Evolutionary conservation across 2,797 vertebrate species (phyloP), one percentile per base, ranked within the genome.

Genomic region (Ptychadena robeensis): DNA sequence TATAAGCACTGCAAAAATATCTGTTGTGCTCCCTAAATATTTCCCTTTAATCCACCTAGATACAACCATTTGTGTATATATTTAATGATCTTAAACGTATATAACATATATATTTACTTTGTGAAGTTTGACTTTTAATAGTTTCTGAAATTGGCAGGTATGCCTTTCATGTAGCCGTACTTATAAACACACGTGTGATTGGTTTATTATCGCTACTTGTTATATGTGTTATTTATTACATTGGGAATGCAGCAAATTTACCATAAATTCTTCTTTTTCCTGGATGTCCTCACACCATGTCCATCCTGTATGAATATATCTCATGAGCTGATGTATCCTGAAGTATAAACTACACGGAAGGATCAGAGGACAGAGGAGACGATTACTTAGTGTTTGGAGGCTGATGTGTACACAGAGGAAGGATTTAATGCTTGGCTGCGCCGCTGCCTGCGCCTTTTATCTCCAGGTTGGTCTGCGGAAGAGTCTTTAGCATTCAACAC

Each of bases 141-240:
- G 59, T 61, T 61, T 28, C 59, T 61, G 10, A 25, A 61, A 28
- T 12, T 9, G 27, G 59, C 59, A 61, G 59, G 59, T 61, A 61
- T 61, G 27, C 25, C 59, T 61, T 61, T 61, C 27, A 61, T 27
- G 59, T 61, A 28, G 10, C 27, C 27, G 59, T 25, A 61, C 59
- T 61, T 61, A 25, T 61, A 61, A 61, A 61, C 59, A 61, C 59
- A 61, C 28, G 27, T 61, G 59, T 61, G 59, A 61, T 27, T 61
- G 25, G 59, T 61, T 61, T 61, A 61, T 61, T 61, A 61, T 61
- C 28, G 59, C 59, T 61, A 28, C 59, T 61, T 27, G 10, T 25
- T 28, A 61, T 61, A 61, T 12, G 59, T 61, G n/a, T 61, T 61
- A 3, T 28, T 25, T 27, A n/a, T n/a, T n/a, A 4, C 0, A 25